Percentiles rank a stretch among this genome's conserved stretches.
These are phyloP conservation scores for Phengaris arion DNA, from an alignment of 2,888 invertebrate species.

Conservation along the genomic window DNA sequence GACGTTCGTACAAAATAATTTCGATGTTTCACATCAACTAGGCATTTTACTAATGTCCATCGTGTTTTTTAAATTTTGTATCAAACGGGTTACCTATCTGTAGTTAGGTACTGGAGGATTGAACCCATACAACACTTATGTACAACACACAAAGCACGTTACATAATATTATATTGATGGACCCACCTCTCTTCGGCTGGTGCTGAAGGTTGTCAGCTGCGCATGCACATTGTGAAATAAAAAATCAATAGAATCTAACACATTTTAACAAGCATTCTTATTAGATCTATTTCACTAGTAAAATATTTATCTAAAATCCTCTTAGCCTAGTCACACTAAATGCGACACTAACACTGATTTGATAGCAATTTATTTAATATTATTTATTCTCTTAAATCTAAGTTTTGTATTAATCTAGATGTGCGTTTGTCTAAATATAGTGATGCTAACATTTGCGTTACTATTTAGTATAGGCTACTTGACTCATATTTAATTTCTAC, in stretches of 20 bases:
- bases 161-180: constrained; percentile 36
- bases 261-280: constrained; percentile 29
- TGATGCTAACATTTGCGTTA: background rate
- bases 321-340: background rate
- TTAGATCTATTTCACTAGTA: background rate
- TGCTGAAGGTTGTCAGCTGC: constrained; percentile 61
- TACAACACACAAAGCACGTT: constrained; percentile 37
- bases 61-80: background rate
- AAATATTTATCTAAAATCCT: background rate
- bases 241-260: constrained; percentile 43
- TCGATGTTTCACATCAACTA: background rate
- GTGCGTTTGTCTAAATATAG: background rate
- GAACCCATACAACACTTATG: constrained; percentile 25
- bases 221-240: constrained; percentile 66
- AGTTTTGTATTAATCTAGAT: background rate
- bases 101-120: background rate
- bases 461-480: background rate
- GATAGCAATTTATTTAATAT: background rate
- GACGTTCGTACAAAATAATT: background rate
- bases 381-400: background rate
- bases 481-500: no score
- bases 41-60: background rate
- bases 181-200: constrained; percentile 71
- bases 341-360: background rate
- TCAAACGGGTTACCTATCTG: background rate